phyloP scores from a whole-genome alignment of 92 coral and sea anemone species.

The Bergia sp. region DNA sequence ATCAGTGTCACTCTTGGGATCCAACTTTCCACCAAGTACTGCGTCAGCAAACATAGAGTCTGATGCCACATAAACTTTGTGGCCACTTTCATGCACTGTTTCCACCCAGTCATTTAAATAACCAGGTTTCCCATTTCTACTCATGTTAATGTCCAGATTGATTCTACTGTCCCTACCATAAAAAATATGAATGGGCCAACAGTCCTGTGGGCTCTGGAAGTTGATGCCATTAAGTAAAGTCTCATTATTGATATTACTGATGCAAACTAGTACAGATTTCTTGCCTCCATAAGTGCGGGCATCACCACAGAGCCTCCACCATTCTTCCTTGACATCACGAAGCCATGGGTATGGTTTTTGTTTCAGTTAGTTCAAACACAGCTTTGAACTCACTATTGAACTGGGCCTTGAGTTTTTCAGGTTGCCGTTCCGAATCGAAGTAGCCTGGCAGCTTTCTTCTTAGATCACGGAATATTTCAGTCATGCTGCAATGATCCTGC shows the following conservation, averaged over 20 bases:
- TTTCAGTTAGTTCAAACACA: background rate
- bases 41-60: slow-evolving; percentile 3
- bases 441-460: slow-evolving; percentile 28
- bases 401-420: background rate
- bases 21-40: background rate
- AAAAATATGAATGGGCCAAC: slow-evolving; percentile 28
- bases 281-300: slow-evolving; percentile 34
- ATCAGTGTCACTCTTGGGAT: background rate
- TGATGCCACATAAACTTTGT: background rate
- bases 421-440: slow-evolving; percentile 26
- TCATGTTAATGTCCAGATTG: slow-evolving; percentile 24
- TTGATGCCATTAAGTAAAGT: background rate
- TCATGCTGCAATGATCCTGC: slow-evolving; percentile 38
- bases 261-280: slow-evolving; percentile 2
- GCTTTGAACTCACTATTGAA: background rate
- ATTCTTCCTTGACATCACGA: background rate
- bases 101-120: slow-evolving; percentile 1
- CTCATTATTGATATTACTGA: slow-evolving; percentile 30
- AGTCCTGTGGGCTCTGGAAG: slow-evolving; percentile 36
- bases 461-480: slow-evolving; percentile 18
- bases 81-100: background rate
- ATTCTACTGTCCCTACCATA: slow-evolving; percentile 26
- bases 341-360: slow-evolving; percentile 20
- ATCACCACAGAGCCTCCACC: slow-evolving; percentile 25
- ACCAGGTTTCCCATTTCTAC: background rate